A percentile compares a stretch with the other conserved stretches of the same genome.
These are phyloP conservation scores for Clarias pachynema DNA, from an alignment of 2,797 vertebrate genomes.

Conservation along the genomic window DNA sequence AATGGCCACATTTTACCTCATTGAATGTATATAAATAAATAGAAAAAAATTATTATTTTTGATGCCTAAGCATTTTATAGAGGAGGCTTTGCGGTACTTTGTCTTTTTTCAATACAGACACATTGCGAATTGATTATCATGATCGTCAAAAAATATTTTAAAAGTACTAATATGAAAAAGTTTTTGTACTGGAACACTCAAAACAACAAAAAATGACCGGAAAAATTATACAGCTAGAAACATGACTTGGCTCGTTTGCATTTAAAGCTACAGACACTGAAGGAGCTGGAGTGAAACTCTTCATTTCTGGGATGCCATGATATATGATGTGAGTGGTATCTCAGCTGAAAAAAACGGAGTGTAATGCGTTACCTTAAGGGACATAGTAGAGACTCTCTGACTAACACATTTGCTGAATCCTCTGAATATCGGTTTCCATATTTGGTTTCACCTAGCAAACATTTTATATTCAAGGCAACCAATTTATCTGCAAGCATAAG, in stretches of 20 bases:
- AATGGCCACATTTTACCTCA: too few relatives aligned
- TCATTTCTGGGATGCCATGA: too few relatives aligned
- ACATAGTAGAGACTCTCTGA: background rate
- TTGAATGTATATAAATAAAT: too few relatives aligned
- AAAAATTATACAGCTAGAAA: background rate
- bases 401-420: background rate
- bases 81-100: background rate
- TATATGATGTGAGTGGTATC: too few relatives aligned
- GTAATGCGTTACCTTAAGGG: background rate
- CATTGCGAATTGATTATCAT: background rate
- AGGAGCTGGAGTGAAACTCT: too few relatives aligned
- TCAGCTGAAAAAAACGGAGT: too few relatives aligned
- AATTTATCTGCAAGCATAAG: background rate
- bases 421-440: background rate
- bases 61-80: background rate
- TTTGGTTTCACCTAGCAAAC: background rate
- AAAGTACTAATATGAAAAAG: background rate
- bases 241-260: background rate
- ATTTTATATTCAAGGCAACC: background rate
- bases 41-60: too few relatives aligned
- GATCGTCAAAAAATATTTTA: background rate
- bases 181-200: background rate
- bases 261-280: too few relatives aligned
- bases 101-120: background rate
- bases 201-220: background rate